These are phyloP conservation scores for Tortrix viridana DNA, from an alignment of 2,888 invertebrate genomes.

Conservation along the genomic window DNA sequence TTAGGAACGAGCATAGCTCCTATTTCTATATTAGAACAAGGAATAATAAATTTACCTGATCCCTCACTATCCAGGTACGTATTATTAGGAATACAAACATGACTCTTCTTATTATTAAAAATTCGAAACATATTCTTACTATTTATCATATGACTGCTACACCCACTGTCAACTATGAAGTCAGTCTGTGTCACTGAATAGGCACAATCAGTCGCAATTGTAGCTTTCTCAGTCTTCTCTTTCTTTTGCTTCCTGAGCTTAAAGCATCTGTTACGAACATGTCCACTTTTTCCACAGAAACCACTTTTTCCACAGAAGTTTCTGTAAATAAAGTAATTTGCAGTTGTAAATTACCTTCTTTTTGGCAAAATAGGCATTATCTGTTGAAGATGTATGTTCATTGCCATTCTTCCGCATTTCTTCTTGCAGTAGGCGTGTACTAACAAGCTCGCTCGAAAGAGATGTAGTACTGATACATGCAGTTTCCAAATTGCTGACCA, in stretches of 20 bases:
- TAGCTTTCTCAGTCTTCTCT: conserved; percentile 2
- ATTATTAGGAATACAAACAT: no score
- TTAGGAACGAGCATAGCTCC: conserved; percentile 6
- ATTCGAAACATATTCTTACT: no score
- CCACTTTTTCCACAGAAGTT: no score
- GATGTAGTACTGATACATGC: conserved; percentile 4
- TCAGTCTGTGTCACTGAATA: no score
- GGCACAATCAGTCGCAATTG: neutral
- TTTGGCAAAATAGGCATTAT: neutral
- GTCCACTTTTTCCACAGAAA: conserved; percentile 2
- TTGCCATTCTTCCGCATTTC: neutral
- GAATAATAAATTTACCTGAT: neutral
- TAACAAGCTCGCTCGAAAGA: conserved; percentile 2
- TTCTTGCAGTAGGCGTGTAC: conserved; percentile 12
- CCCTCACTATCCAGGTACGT: neutral
- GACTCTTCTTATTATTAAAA: no score
- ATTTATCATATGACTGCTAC: no score
- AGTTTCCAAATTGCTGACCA: neutral
- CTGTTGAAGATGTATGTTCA: neutral
- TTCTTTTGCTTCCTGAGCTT: conserved; percentile 1
- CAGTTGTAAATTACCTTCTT: neutral
- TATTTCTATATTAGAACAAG: neutral
- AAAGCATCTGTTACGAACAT: neutral
- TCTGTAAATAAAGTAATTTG: no score
- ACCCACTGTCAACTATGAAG: no score